Evolutionary conservation across 2,797 vertebrate species (phyloP).

Genomic region (Mormyrus proboscirostris): DNA sequence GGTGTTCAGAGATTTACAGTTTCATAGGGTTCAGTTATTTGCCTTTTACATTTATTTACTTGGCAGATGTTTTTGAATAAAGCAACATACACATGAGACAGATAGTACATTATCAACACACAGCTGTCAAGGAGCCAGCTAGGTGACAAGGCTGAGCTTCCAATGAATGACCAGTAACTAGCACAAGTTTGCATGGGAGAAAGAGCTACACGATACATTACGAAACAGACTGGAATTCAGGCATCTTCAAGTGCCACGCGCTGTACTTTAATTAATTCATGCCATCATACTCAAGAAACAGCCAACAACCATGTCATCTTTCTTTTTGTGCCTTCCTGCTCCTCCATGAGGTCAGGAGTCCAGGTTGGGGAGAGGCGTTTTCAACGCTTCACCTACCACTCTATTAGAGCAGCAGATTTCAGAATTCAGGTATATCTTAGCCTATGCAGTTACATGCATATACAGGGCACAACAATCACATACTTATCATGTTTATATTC

Average conservation of each 20-base stretch:
- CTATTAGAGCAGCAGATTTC: not conserved
- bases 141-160: not conserved
- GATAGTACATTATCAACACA: not conserved
- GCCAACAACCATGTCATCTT: not conserved
- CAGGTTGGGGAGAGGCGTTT: not conserved
- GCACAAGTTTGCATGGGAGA: not conserved
- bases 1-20: not conserved
- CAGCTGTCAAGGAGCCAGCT: not conserved
- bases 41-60: not conserved
- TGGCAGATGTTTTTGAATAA: not conserved
- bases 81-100: not conserved
- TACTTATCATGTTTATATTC: not conserved
- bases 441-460: not conserved
- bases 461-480: not conserved
- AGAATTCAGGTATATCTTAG: not conserved
- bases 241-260: not conserved
- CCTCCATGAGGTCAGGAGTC: not conserved
- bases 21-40: not conserved
- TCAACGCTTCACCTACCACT: not conserved
- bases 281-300: not conserved
- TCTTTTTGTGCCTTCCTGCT: not conserved
- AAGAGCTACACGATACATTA: not conserved
- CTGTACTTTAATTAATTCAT: not conserved
- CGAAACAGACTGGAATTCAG: not conserved
- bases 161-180: not conserved